phyloP scores from a whole-genome alignment of 1,140 invertebrate species.

The Pseudomyrmex flavicornis region DNA sequence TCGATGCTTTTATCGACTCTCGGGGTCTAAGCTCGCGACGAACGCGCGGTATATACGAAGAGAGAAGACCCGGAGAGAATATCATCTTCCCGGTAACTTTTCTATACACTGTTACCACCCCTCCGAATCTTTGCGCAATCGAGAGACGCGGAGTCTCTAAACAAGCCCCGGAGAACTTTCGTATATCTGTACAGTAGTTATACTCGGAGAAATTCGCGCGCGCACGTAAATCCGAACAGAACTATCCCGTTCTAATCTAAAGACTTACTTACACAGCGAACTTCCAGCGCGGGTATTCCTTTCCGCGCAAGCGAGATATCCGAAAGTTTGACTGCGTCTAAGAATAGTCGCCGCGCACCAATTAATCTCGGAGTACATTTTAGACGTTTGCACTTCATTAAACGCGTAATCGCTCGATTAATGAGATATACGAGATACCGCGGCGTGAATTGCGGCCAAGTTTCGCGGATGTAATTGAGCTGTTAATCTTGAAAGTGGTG shows the following conservation, averaged over 20 bases:
- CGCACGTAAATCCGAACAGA: slow-evolving; percentile 39
- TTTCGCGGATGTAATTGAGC: slow-evolving; percentile 39
- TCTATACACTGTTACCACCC: background rate
- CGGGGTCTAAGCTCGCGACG: background rate
- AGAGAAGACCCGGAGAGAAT: background rate
- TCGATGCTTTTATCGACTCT: background rate
- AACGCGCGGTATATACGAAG: background rate
- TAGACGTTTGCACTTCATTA: slow-evolving; percentile 56
- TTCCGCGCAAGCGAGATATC: slow-evolving; percentile 29
- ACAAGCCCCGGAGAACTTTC: slow-evolving; percentile 37
- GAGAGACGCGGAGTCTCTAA: slow-evolving; percentile 22
- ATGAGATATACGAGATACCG: slow-evolving; percentile 57
- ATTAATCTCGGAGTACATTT: slow-evolving; percentile 53
- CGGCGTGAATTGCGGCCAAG: slow-evolving; percentile 45
- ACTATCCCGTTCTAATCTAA: slow-evolving; percentile 46
- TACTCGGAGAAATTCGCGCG: slow-evolving; percentile 37
- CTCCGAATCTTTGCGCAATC: slow-evolving; percentile 27
- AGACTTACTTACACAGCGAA: slow-evolving; percentile 29
- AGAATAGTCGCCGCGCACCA: slow-evolving; percentile 52
- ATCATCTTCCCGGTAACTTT: slow-evolving; percentile 29
- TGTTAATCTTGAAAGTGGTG: slow-evolving; percentile 46
- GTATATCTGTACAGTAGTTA: slow-evolving; percentile 8
- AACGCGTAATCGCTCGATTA: slow-evolving; percentile 57
- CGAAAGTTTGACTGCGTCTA: slow-evolving; percentile 56
- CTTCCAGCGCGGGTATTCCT: slow-evolving; percentile 18